Percentiles rank a stretch among this genome's conserved stretches.
Conservation (phyloP, 2,888 invertebrate species). For the Julus scandinavius region DNA sequence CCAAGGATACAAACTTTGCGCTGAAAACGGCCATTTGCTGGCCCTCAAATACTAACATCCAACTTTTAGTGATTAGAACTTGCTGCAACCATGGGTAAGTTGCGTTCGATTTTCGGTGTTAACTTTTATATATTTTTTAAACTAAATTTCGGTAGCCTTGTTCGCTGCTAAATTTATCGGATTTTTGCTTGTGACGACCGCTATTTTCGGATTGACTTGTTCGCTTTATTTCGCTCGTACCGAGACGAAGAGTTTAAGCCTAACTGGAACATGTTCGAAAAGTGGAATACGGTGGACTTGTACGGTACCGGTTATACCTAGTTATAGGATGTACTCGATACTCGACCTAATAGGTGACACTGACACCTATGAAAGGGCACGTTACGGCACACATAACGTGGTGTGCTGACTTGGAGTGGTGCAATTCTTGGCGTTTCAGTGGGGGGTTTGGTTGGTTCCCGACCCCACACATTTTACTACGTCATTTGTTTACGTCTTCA, state of each 20-base stretch:
- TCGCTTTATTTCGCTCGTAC: not conserved
- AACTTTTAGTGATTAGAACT: too few species aligned
- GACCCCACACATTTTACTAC: not conserved
- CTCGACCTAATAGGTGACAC: too few species aligned
- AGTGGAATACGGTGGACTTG: too few species aligned
- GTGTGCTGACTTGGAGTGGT: too few species aligned
- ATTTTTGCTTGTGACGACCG: not conserved
- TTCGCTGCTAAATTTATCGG: not conserved
- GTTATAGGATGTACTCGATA: not conserved
- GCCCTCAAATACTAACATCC: too few species aligned
- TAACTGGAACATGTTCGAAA: not conserved
- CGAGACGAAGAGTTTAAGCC: not conserved
- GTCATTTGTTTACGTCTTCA: slow-evolving; percentile 3
- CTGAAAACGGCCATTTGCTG: too few species aligned
- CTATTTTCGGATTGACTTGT: not conserved
- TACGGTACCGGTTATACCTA: too few species aligned
- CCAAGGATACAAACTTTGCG: too few species aligned
- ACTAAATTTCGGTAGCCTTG: too few species aligned
- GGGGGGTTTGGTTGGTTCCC: not conserved
- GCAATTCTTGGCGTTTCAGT: not conserved
- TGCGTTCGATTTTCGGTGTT: not conserved
- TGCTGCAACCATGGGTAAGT: slow-evolving; percentile 31
- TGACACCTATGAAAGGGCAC: too few species aligned
- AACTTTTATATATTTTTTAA: too few species aligned
- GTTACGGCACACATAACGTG: too few species aligned